Percentiles rank a stretch among this genome's conserved stretches.
phyloP scores from a whole-genome alignment of 53 echinoderm and acorn worm genomes.

The Stichopus horrens region DNA sequence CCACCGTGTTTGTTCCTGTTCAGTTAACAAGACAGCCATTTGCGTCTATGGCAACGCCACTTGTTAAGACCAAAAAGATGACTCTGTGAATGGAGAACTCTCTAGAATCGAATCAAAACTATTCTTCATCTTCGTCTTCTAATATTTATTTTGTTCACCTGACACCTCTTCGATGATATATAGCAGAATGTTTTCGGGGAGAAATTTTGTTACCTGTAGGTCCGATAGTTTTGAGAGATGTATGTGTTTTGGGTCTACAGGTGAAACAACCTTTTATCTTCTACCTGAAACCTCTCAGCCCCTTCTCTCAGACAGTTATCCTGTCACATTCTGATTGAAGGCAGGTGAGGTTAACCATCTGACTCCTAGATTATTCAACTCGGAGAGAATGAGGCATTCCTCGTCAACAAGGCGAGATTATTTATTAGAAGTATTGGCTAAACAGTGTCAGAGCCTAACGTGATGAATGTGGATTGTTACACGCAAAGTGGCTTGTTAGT shows the following conservation, averaged over 20 bases:
- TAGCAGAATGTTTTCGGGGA: neutral
- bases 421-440: conserved; percentile 36
- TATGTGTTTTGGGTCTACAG: neutral
- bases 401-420: neutral
- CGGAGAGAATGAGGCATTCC: too few relatives aligned
- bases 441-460: conserved; percentile 8
- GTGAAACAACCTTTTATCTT: neutral
- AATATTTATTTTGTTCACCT: neutral
- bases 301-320: neutral
- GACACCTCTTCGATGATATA: neutral
- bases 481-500: conserved; percentile 1
- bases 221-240: neutral
- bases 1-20: too few relatives aligned
- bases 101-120: too few relatives aligned
- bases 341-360: conserved; percentile 11
- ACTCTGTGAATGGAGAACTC: too few relatives aligned
- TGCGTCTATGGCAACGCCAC: too few relatives aligned
- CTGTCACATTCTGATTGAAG: conserved; percentile 19
- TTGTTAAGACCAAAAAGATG: too few relatives aligned
- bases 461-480: conserved; percentile 20
- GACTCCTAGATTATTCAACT: neutral
- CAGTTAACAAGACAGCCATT: too few relatives aligned
- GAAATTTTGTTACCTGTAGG: conserved; percentile 3
- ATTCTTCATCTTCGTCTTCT: too few relatives aligned
- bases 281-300: neutral